phyloP scores from a whole-genome alignment of 2,113 vertebrate genomes.

The Motacilla alba region DNA sequence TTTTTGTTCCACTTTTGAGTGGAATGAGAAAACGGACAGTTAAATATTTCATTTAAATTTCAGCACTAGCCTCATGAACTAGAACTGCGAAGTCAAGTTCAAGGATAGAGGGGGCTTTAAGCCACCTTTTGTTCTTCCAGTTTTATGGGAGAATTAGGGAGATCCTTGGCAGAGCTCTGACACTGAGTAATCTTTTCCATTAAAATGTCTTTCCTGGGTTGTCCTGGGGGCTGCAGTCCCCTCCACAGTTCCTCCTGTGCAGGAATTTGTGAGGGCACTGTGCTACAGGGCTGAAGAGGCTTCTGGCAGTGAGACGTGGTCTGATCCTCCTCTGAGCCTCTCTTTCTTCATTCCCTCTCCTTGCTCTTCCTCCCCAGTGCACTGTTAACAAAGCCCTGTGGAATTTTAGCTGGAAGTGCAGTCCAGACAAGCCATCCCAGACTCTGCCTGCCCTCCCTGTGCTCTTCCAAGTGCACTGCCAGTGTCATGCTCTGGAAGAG shows the following conservation, averaged over 20 bases:
- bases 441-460: background rate
- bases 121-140: background rate
- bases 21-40: conserved; percentile 45
- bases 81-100: background rate
- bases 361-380: background rate
- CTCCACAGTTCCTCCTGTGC: rapidly evolving
- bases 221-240: background rate
- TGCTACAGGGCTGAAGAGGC: background rate
- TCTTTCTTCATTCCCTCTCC: background rate
- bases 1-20: conserved; percentile 1
- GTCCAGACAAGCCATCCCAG: background rate
- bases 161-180: background rate
- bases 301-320: background rate
- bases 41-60: conserved; percentile 29
- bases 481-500: background rate
- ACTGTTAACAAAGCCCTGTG: background rate
- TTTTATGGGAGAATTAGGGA: background rate
- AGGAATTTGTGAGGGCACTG: background rate
- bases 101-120: background rate
- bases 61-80: background rate
- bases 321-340: background rate
- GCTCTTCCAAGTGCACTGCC: background rate
- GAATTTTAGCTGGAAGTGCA: background rate
- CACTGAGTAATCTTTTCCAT: background rate
- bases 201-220: background rate